Percentiles rank a stretch among this genome's conserved stretches.
Conservation (phyloP, 1,140 invertebrate genomes). For the Chlorops oryzae region DNA sequence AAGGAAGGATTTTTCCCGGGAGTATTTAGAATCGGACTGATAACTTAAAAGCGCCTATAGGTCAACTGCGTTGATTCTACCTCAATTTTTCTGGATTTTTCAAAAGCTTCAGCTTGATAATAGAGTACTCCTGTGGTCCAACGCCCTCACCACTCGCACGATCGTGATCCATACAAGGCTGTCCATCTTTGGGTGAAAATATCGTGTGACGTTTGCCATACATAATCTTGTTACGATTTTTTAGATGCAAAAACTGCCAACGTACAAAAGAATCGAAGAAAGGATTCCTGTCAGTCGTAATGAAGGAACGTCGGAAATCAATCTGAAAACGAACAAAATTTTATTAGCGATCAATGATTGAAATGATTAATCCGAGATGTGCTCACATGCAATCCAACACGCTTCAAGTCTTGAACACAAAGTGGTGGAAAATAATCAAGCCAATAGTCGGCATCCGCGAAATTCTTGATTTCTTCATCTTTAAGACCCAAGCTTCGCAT, state of each 20-base stretch:
- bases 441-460: slow-evolving; percentile 90
- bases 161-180: slow-evolving; percentile 99
- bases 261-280: slow-evolving; percentile 97
- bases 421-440: slow-evolving; percentile 92
- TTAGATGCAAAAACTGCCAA: slow-evolving; percentile 94
- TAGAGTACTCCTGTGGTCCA: slow-evolving; percentile 95
- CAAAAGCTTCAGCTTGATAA: slow-evolving; percentile 88
- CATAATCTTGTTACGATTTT: slow-evolving; percentile 80
- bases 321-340: slow-evolving; percentile 55
- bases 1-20: too few species aligned
- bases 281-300: slow-evolving; percentile 97
- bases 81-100: slow-evolving; percentile 67
- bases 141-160: slow-evolving; percentile 92
- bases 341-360: too few species aligned
- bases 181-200: slow-evolving; percentile 92
- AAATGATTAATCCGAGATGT: not conserved
- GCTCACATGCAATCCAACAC: slow-evolving; percentile 83
- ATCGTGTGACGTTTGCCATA: slow-evolving; percentile 98
- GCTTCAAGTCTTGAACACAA: slow-evolving; percentile 77
- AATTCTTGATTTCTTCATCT: slow-evolving; percentile 88
- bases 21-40: too few species aligned
- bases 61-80: slow-evolving; percentile 48
- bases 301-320: slow-evolving; percentile 95
- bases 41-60: slow-evolving; percentile 1
- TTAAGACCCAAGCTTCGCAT: slow-evolving; percentile 88